Evolutionary conservation across 2,797 vertebrate genomes (phyloP).

Genomic region (Premnoplex brunnescens): DNA sequence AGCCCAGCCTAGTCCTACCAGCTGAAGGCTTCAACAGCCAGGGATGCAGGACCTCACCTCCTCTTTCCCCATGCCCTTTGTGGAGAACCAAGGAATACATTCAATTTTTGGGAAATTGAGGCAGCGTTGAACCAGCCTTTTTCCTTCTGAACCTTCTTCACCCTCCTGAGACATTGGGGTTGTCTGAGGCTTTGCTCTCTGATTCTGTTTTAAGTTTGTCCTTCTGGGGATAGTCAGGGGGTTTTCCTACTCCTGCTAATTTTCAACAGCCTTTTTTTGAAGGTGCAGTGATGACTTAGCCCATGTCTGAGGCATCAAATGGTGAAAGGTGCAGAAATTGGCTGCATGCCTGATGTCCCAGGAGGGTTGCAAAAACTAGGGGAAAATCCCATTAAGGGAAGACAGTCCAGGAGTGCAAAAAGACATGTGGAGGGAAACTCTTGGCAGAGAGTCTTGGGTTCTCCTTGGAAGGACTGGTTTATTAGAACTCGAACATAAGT

Average conservation of each 20-base stretch:
- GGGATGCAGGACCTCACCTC: background rate
- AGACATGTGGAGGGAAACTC: background rate
- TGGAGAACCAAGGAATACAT: background rate
- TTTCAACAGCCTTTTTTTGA: background rate
- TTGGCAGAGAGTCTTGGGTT: background rate
- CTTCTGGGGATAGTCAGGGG: background rate
- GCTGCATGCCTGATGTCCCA: background rate
- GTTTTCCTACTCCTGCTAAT: background rate
- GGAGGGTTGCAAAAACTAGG: background rate
- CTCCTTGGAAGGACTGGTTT: background rate
- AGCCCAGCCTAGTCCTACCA: background rate
- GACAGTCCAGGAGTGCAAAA: background rate
- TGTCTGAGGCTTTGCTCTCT: background rate
- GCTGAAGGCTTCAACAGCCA: background rate
- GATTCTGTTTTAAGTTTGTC: background rate
- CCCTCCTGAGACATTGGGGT: background rate
- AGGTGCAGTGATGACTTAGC: accelerated
- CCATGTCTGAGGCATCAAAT: background rate
- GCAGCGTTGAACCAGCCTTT: background rate
- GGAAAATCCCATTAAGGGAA: slow-evolving; percentile 3
- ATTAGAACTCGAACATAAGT: slow-evolving; percentile 38
- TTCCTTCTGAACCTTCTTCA: background rate
- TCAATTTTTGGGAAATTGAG: background rate
- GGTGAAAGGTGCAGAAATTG: background rate
- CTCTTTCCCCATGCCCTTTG: background rate